These are phyloP conservation scores for Tipula vernalis DNA, from an alignment of 2,888 invertebrate genomes.

Conservation along the genomic window DNA sequence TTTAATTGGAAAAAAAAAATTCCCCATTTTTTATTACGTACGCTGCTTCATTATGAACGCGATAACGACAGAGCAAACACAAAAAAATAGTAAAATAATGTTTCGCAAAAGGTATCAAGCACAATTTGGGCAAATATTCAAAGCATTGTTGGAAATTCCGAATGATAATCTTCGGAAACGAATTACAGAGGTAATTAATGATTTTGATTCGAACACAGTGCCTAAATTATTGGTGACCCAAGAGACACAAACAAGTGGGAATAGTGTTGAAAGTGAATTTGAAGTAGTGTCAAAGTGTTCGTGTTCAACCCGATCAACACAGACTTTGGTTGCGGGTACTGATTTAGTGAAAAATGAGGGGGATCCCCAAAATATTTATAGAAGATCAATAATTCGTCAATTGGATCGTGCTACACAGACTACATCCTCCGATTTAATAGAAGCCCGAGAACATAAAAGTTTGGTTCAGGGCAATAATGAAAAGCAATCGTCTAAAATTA, in stretches of 20 bases:
- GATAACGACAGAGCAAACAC: background rate
- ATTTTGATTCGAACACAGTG: background rate
- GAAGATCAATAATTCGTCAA: background rate
- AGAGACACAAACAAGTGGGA: background rate
- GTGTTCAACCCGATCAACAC: background rate
- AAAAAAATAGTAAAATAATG: background rate
- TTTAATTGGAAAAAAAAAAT: background rate
- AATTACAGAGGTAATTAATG: slow-evolving; percentile 29
- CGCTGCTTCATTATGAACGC: background rate
- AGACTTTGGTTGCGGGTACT: background rate
- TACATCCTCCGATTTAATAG: background rate
- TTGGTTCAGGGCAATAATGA: background rate
- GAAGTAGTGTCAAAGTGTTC: background rate
- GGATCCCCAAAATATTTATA: background rate
- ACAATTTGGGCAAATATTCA: slow-evolving; percentile 21
- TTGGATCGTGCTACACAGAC: background rate
- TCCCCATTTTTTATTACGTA: background rate
- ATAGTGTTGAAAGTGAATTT: background rate
- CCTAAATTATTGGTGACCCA: background rate
- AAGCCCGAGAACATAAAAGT: background rate
- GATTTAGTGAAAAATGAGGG: background rate
- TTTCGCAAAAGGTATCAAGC: background rate
- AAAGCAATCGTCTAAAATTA: background rate
- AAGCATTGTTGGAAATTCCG: slow-evolving; percentile 25
- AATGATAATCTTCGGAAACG: slow-evolving; percentile 27